Base-by-base conservation (phyloP, 1,140 invertebrate species). In the Lithobius niger region DNA sequence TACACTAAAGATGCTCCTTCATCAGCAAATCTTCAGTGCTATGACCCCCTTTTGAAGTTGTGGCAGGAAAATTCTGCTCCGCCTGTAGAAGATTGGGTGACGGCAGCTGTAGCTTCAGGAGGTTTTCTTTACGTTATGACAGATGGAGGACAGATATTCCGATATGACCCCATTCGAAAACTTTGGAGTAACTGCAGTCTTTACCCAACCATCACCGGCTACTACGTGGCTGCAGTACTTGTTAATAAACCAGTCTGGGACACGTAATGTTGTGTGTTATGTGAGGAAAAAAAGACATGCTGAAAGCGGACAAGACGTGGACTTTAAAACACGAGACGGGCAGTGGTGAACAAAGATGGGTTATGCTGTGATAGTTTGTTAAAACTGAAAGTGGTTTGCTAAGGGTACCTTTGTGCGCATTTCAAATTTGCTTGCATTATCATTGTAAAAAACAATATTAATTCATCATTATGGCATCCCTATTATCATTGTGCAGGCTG, bases 191-290 rank as follows among this genome's bases (percentile, higher is more conserved):
- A 50, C 19, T 10, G 4, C n/a, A 15, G 13, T 6, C 6, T 6
- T 3, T 24, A 3, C 27, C 13, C 48, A 26, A 4, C 48, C 21
- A 4, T 26, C 27, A 3, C 48, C 6, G 48, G 22, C 27, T 50
- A 50, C 27, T 50, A 50, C 24, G 27, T 50, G 4, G 48, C 48
- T 50, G 48, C 48, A 10, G 24, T 50, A 27, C 22, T 26, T 50
- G 48, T 47, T 13, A 15, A 47, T 47, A 6, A 21, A 22, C 15
- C 44, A 10, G 44, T 47, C 13, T 47, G 44, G 44, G 44, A 47
- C 22, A 47, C 44, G 22, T 47, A 21, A 47, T 47, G n/a, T n/a
- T n/a, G n/a, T n/a, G n/a, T n/a, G n/a, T n/a, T n/a, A n/a, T n/a
- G n/a, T n/a, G n/a, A n/a, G n/a, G n/a, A n/a, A n/a, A n/a, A n/a